These are phyloP conservation scores for Pachypanchax playfairii DNA, from an alignment of 2,113 vertebrate species.

Conservation along the genomic window DNA sequence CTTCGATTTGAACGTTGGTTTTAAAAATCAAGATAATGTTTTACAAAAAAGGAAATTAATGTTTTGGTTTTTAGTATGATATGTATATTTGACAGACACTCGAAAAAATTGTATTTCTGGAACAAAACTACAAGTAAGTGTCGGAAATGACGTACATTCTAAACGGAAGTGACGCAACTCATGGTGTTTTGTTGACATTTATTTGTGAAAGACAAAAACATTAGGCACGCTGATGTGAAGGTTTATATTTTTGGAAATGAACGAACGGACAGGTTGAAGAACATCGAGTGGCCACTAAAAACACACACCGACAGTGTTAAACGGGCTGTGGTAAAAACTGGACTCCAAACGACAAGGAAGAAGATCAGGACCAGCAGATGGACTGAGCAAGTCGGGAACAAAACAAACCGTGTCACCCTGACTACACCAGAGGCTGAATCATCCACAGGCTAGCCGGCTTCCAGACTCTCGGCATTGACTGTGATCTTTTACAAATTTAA, in stretches of 20 bases:
- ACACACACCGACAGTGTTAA: not conserved
- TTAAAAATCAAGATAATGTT: rapidly evolving
- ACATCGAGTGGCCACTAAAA: not conserved
- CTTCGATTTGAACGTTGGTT: rapidly evolving
- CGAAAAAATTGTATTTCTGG: rapidly evolving
- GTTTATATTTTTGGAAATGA: slow-evolving; percentile 50
- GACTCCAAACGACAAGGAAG: not conserved
- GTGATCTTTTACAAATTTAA: not conserved
- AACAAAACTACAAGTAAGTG: slow-evolving; percentile 32
- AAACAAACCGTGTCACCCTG: slow-evolving; percentile 70
- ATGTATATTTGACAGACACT: rapidly evolving
- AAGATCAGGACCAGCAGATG: slow-evolving; percentile 35
- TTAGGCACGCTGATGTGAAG: slow-evolving; percentile 28
- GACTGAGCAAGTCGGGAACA: slow-evolving; percentile 58
- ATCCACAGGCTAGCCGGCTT: slow-evolving; percentile 48
- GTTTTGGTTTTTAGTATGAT: not conserved
- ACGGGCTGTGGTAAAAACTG: not conserved
- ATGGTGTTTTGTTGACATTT: slow-evolving; percentile 80
- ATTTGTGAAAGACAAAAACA: slow-evolving; percentile 78
- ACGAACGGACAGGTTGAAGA: not conserved
- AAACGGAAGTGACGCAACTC: slow-evolving; percentile 33
- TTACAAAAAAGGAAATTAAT: not conserved
- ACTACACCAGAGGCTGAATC: slow-evolving; percentile 72
- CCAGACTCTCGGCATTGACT: not conserved
- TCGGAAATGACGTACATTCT: slow-evolving; percentile 51